Percentiles rank a stretch among this genome's conserved stretches.
Evolutionary conservation across 30 jellyfish, hydroid and myxozoan genomes (phyloP).

Genomic region (Sanderia malayensis): DNA sequence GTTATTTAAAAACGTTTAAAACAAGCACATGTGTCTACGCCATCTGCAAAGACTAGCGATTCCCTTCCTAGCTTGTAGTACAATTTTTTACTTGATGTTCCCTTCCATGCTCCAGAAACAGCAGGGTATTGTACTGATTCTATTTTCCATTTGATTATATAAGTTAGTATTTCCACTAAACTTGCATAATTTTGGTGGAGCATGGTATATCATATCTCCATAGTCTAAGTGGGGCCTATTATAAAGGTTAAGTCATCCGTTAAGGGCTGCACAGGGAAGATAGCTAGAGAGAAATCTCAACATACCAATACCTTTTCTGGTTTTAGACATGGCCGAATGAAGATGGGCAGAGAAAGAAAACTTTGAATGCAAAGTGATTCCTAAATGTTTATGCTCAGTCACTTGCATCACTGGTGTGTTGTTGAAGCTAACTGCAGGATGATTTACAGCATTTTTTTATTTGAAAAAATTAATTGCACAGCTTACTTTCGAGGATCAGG

Average conservation of each 20-base stretch:
- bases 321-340: slow-evolving; percentile 20
- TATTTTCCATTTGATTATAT: slow-evolving; percentile 6
- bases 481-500: slow-evolving; percentile 57
- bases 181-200: slow-evolving; percentile 42
- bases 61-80: slow-evolving; percentile 37
- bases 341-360: slow-evolving; percentile 36
- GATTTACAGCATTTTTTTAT: background rate
- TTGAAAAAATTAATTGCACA: slow-evolving; percentile 32
- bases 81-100: slow-evolving; percentile 30
- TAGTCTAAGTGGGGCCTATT: slow-evolving; percentile 62
- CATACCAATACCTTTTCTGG: slow-evolving; percentile 64
- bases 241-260: slow-evolving; percentile 49
- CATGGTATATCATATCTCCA: slow-evolving; percentile 61
- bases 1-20: background rate
- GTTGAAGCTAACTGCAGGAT: slow-evolving; percentile 34
- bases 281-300: slow-evolving; percentile 68
- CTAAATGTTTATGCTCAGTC: slow-evolving; percentile 32
- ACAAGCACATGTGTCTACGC: slow-evolving; percentile 13
- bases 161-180: slow-evolving; percentile 22
- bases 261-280: slow-evolving; percentile 59
- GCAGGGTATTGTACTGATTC: slow-evolving; percentile 45
- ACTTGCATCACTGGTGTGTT: slow-evolving; percentile 24
- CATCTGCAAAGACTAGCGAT: slow-evolving; percentile 17
- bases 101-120: slow-evolving; percentile 37
- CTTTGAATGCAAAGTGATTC: slow-evolving; percentile 31